Conservation (phyloP, 2,113 vertebrate species). For the Pygoscelis adeliae region DNA sequence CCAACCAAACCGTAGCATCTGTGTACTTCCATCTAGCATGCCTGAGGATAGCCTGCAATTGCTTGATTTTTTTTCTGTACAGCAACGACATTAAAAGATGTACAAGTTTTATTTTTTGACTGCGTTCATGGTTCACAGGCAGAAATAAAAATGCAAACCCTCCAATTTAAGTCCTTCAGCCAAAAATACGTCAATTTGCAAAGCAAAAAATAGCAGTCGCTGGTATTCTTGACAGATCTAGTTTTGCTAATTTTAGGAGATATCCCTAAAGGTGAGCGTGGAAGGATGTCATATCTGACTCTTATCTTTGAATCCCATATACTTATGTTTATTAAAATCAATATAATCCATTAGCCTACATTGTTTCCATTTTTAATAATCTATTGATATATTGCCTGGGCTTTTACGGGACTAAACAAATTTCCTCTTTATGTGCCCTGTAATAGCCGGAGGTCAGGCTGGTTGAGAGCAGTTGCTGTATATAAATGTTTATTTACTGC, state of each 20-base stretch:
- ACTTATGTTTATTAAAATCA: constrained; percentile 85
- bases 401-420: constrained; percentile 86
- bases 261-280: constrained; percentile 1
- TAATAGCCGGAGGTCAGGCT: constrained; percentile 77
- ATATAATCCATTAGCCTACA: constrained; percentile 81
- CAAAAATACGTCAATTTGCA: not conserved
- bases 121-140: not conserved
- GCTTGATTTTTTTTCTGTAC: not conserved
- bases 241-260: constrained; percentile 9
- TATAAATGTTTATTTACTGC: constrained; percentile 86
- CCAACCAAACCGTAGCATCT: not conserved
- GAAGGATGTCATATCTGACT: constrained; percentile 46
- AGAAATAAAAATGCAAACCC: not conserved
- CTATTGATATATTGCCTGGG: constrained; percentile 83
- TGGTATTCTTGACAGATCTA: not conserved
- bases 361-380: constrained; percentile 81
- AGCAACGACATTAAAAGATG: not conserved
- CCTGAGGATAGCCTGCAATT: not conserved
- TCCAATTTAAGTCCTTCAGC: constrained; percentile 5
- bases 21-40: not conserved
- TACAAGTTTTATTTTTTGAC: not conserved
- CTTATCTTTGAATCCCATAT: constrained; percentile 77
- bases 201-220: not conserved
- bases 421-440: constrained; percentile 81
- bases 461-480: constrained; percentile 75